These are phyloP conservation scores for Drosophila simulans DNA, from an alignment of 1,140 invertebrate genomes.

Conservation along the genomic window DNA sequence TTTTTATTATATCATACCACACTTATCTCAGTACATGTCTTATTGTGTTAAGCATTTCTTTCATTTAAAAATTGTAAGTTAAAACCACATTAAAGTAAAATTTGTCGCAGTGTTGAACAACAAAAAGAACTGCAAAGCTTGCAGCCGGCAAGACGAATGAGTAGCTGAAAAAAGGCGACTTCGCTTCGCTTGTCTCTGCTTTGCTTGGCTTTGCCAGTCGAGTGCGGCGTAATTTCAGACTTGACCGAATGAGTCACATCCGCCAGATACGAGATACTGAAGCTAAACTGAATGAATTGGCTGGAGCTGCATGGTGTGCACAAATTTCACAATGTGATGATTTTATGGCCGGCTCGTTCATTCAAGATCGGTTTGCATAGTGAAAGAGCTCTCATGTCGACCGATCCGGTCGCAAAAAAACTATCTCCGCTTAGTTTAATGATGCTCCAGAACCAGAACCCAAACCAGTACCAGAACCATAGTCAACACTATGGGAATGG, in stretches of 20 bases:
- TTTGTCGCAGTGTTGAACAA: conserved; percentile 2
- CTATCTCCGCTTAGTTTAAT: conserved; percentile 26
- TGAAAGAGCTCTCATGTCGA: conserved; percentile 9
- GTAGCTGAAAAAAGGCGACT: conserved; percentile 17
- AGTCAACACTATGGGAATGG: neutral
- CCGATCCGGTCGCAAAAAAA: conserved; percentile 12
- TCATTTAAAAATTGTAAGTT: too few species aligned
- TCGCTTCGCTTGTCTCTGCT: conserved; percentile 10
- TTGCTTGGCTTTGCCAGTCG: conserved; percentile 10
- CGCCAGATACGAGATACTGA: conserved; percentile 48
- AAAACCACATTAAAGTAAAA: too few species aligned
- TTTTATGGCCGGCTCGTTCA: conserved; percentile 23
- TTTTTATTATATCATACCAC: too few species aligned
- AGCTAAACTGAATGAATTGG: conserved; percentile 34
- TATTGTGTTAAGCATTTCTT: too few species aligned
- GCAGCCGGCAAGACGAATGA: conserved; percentile 36
- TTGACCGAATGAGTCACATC: conserved; percentile 73
- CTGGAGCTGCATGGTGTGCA: conserved; percentile 31
- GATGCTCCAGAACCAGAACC: conserved; percentile 20
- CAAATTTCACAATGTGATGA: conserved; percentile 55
- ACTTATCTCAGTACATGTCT: too few species aligned
- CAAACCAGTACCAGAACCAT: neutral
- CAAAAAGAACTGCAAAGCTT: conserved; percentile 41
- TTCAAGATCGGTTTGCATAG: conserved; percentile 35
- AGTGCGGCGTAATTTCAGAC: conserved; percentile 57